Percentiles rank a stretch among this genome's conserved stretches.
These are phyloP conservation scores for Hybognathus amarus DNA, from an alignment of 2,797 vertebrate genomes.

Conservation along the genomic window DNA sequence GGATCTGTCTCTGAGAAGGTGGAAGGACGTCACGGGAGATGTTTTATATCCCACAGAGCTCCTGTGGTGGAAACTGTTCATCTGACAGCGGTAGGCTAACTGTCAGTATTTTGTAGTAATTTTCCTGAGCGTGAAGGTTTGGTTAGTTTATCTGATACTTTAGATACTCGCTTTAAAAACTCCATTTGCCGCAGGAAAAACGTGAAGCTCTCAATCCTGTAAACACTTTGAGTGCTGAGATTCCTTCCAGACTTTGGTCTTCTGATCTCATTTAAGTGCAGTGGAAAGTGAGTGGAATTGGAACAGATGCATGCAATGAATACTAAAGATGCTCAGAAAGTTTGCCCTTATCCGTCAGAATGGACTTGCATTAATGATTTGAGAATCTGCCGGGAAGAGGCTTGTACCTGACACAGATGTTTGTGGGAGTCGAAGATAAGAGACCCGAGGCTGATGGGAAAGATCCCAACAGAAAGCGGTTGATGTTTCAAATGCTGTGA, in stretches of 20 bases:
- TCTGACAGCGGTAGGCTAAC: conserved; percentile 74
- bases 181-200: conserved; percentile 44
- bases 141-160: conserved; percentile 43
- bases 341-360: conserved; percentile 57
- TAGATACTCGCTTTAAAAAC: conserved; percentile 48
- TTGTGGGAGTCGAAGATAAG: conserved; percentile 58
- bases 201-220: conserved; percentile 52
- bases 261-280: conserved; percentile 58
- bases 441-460: conserved; percentile 54
- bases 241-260: conserved; percentile 54
- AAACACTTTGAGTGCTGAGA: conserved; percentile 55
- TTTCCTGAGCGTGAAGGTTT: conserved; percentile 23
- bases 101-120: conserved; percentile 40
- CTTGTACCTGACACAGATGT: conserved; percentile 53
- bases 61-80: conserved; percentile 93
- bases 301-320: conserved; percentile 61
- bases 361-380: conserved; percentile 59
- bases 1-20: conserved; percentile 78
- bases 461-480: conserved; percentile 44
- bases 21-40: conserved; percentile 90
- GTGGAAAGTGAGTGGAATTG: conserved; percentile 63
- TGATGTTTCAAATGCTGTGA: conserved; percentile 48
- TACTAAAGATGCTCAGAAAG: conserved; percentile 56
- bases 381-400: conserved; percentile 44
- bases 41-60: conserved; percentile 94